These are phyloP conservation scores for Rana temporaria DNA, from an alignment of 2,113 vertebrate genomes.

Conservation along the genomic window DNA sequence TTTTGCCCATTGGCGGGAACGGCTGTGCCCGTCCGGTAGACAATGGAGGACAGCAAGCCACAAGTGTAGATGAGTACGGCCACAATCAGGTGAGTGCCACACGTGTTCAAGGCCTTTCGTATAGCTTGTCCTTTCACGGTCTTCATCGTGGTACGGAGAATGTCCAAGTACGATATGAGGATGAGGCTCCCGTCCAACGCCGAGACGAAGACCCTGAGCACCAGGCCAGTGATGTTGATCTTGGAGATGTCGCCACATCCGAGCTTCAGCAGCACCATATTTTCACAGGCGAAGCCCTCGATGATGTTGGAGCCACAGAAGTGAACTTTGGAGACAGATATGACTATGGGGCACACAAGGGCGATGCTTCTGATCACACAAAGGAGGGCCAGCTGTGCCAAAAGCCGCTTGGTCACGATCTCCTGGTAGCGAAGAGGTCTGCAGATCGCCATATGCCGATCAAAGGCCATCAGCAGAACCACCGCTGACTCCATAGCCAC, in stretches of 20 bases:
- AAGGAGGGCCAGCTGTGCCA: not conserved
- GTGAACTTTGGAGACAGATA: not conserved
- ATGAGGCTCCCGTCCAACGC: slow-evolving; percentile 12
- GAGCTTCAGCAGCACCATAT: slow-evolving; percentile 35
- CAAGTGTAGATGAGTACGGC: slow-evolving; percentile 4
- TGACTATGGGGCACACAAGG: slow-evolving; percentile 23
- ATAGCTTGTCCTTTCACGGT: not conserved
- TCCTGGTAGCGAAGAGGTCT: slow-evolving; percentile 37
- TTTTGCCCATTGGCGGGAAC: not conserved
- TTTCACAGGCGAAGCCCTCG: slow-evolving; percentile 35
- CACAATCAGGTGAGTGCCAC: slow-evolving; percentile 29
- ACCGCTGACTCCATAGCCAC: not conserved
- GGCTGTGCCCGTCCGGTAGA: not conserved
- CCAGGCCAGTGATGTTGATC: not conserved
- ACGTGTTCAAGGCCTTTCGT: slow-evolving; percentile 16
- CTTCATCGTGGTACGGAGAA: slow-evolving; percentile 16
- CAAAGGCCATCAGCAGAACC: slow-evolving; percentile 46
- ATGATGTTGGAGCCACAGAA: slow-evolving; percentile 44
- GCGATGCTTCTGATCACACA: not conserved
- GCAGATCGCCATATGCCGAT: slow-evolving; percentile 53
- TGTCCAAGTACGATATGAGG: slow-evolving; percentile 18
- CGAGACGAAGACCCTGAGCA: not conserved
- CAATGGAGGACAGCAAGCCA: slow-evolving; percentile 7
- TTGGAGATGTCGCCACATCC: slow-evolving; percentile 43
- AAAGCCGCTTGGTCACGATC: not conserved